Evolutionary conservation across 2,797 vertebrate species (phyloP), one percentile per base, ranked within the genome.

Genomic region (Eulemur rubriventer): DNA sequence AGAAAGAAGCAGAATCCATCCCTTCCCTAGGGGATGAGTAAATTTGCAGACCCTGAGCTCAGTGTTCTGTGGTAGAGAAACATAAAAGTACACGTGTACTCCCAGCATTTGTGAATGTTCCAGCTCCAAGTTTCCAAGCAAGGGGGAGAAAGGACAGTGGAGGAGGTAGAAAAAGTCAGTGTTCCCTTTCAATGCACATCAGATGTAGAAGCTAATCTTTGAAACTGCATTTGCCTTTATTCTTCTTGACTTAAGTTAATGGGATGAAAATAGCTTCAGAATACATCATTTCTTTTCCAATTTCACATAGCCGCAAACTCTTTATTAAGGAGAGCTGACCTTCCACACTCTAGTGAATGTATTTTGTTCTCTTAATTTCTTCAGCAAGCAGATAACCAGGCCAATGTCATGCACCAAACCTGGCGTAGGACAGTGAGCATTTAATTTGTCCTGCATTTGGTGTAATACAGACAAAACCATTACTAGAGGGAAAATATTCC

Each of bases 231-330:
- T 98, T 98, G 97, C 57, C 96, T 98, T 98, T 98, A 98, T 99
- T 98, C 96, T 97, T 98, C 98, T 80, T 98, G 98, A 98, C 97
- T 98, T 97, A 95, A 97, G 78, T 87, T 99, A 99, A 99, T 98
- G 97, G 96, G 97, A 98, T 98, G 96, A 98, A 99, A 99, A 98
- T 97, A 95, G 88, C 97, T 98, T 98, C 85, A 97, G 96, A 98
- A 98, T 96, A 98, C 96, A 97, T 98, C 75, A 96, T 97, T 97
- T 97, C 85, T 94, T 57, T 98, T 98, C 97, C 98, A 98, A 98
- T 98, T 99, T 98, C 93, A 95, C 70, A 57, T 96, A 98, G 97
- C 98, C 93, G 88, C 95, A 98, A 97, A 95, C 94, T 55, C 83
- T 98, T 98, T 98, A 98, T 98, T 98, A 98, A 97, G 97, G 67